Conservation (phyloP, 2,888 invertebrate genomes). For the Drosophila infuscata region DNA sequence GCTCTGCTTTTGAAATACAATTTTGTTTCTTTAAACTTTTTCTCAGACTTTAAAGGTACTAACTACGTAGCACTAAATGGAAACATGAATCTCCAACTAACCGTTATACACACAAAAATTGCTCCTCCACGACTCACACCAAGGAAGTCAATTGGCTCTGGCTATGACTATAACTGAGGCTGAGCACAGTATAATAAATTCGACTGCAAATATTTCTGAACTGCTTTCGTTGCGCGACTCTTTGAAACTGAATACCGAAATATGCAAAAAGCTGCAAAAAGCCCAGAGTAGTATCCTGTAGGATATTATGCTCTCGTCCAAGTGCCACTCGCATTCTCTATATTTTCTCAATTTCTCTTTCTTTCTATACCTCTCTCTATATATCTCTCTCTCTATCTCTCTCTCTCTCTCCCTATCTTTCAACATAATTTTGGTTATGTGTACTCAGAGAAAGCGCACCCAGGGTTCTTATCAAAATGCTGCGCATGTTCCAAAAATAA, state of each 20-base stretch:
- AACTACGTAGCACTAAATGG: constrained; percentile 41
- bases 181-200: constrained; percentile 17
- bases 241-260: constrained; percentile 64
- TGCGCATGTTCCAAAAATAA: constrained; percentile 77
- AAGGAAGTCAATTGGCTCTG: constrained; percentile 41
- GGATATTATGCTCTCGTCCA: constrained; percentile 64
- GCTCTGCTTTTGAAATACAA: constrained; percentile 4
- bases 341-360: constrained; percentile 10
- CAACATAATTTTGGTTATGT: constrained; percentile 14
- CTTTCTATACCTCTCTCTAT: not conserved
- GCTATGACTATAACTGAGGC: constrained; percentile 38
- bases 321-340: constrained; percentile 1
- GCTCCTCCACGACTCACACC: constrained; percentile 47
- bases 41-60: constrained; percentile 7
- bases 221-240: constrained; percentile 81
- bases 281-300: constrained; percentile 67
- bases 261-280: constrained; percentile 68
- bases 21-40: not conserved
- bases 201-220: constrained; percentile 54
- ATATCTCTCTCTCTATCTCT: not conserved
- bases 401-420: constrained; percentile 6
- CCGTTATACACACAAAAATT: constrained; percentile 76
- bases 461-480: constrained; percentile 60
- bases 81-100: constrained; percentile 56
- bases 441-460: constrained; percentile 47